A percentile compares a stretch with the other conserved stretches of the same genome.
These are phyloP conservation scores for Trichomalopsis sarcophagae DNA, from an alignment of 1,140 invertebrate species.

Conservation along the genomic window DNA sequence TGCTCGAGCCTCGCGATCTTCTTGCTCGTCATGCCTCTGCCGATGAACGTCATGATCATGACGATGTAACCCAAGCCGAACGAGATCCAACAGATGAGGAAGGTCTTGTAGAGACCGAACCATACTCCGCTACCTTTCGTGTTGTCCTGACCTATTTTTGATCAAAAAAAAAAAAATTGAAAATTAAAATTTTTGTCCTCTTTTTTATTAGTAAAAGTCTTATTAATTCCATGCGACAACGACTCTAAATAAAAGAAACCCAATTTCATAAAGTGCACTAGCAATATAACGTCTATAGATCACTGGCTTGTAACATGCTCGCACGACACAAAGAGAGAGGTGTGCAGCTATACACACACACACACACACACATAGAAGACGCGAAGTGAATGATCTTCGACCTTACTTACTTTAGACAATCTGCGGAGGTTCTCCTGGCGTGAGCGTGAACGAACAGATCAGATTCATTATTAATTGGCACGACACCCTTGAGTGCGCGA, in stretches of 20 bases:
- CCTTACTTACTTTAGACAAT: slow-evolving; percentile 56
- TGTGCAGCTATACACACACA: neutral
- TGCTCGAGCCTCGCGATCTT: slow-evolving; percentile 84
- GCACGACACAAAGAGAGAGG: neutral
- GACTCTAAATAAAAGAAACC: too few species aligned
- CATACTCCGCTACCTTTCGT: slow-evolving; percentile 77
- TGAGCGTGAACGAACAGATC: slow-evolving; percentile 52
- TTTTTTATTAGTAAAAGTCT: too few species aligned
- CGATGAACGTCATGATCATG: slow-evolving; percentile 93
- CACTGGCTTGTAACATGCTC: neutral
- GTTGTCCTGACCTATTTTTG: slow-evolving; percentile 67
- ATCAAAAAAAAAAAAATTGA: neutral
- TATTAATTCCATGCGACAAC: neutral
- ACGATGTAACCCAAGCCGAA: slow-evolving; percentile 93
- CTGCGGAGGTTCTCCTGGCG: slow-evolving; percentile 47
- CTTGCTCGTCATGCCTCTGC: slow-evolving; percentile 83
- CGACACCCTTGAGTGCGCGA: neutral
- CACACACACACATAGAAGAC: neutral
- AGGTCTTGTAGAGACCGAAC: slow-evolving; percentile 83
- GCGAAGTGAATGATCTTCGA: slow-evolving; percentile 22
- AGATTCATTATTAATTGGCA: slow-evolving; percentile 44
- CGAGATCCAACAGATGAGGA: slow-evolving; percentile 89
- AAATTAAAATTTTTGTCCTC: neutral
- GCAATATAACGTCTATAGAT: too few species aligned
- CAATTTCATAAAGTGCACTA: too few species aligned